These are phyloP conservation scores for Cirrhinus molitorella DNA, from an alignment of 2,797 vertebrate species.

Conservation along the genomic window DNA sequence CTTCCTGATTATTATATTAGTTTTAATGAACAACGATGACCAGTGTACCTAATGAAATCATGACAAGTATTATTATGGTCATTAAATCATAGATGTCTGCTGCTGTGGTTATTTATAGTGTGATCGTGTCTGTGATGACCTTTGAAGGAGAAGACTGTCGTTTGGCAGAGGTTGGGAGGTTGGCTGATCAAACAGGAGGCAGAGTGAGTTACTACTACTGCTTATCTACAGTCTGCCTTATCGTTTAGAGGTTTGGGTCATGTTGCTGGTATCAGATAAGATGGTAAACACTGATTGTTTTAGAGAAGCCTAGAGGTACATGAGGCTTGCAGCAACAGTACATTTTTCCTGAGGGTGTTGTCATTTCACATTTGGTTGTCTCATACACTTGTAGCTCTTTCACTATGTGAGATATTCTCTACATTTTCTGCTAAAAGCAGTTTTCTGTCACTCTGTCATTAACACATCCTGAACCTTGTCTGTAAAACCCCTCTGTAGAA, in stretches of 20 bases:
- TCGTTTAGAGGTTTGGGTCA: background rate
- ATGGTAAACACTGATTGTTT: background rate
- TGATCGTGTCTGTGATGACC: constrained; percentile 82
- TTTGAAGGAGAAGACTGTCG: constrained; percentile 82
- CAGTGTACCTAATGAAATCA: background rate
- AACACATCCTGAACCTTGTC: background rate
- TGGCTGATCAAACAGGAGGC: constrained; percentile 82
- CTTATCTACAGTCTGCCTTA: background rate
- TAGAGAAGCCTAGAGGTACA: background rate
- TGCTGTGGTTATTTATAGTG: constrained; percentile 63
- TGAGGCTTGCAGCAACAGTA: background rate
- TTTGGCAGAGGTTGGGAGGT: constrained; percentile 78
- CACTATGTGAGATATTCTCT: background rate
- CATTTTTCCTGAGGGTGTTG: background rate
- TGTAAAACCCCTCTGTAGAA: background rate
- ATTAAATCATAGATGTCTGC: background rate
- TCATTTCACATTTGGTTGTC: background rate
- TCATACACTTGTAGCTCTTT: background rate
- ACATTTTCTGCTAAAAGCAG: background rate
- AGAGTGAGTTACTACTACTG: constrained; percentile 68
- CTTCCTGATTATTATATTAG: background rate
- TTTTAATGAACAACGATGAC: background rate
- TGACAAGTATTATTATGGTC: background rate
- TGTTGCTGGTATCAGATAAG: background rate
- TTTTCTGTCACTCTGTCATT: background rate